Base-by-base conservation (phyloP, 2,113 vertebrate species). In the Chroicocephalus ridibundus region DNA sequence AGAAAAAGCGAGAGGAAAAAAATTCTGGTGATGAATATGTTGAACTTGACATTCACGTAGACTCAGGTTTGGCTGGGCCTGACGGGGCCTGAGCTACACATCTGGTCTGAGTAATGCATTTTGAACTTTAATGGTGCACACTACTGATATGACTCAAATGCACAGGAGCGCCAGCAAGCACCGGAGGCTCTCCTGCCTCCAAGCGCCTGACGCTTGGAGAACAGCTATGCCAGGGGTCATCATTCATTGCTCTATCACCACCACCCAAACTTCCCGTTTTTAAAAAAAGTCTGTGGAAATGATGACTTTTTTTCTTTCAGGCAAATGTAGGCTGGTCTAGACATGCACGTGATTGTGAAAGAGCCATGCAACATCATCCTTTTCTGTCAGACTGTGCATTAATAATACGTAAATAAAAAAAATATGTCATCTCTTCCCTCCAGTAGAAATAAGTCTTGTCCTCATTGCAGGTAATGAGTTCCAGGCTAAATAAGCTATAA, bases 101-200 rank as follows among this genome's bases (percentile, higher is more conserved):
- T 83, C 89, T 83, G 51, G 20, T 81, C 60, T 97, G 96, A 97
- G 92, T 94, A 97, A 97, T 81, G 60, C 40, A 26, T 88, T 93
- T 80, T 93, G 93, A 95, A 93, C 93, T 96, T 96, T 68, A 77
- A 54, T 80, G 55, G 75, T 83, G 64, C 92, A 75, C 71, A 14
- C 31, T 94, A 66, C 58, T 78, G 92, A 74, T 93, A 96, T 95
- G 95, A 96, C 85, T 97, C 85, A 86, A 86, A 86, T 8, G 60
- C 90, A 81, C 60, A 96, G 92, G 79, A 95, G 85, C 2, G 9
- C 42, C 3, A 12, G 77, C 47, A 70, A 81, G 47, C 58, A 91
- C 78, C 0, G 0, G 44, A 94, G 76, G 58, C 66, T 78, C 90
- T 92, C 82, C 64, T 95, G 92, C 51, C 87, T 95, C 77, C 84